Evolutionary conservation across 2,113 vertebrate genomes (phyloP), one percentile per base, ranked within the genome.

Genomic region (Oncorhynchus tshawytscha): DNA sequence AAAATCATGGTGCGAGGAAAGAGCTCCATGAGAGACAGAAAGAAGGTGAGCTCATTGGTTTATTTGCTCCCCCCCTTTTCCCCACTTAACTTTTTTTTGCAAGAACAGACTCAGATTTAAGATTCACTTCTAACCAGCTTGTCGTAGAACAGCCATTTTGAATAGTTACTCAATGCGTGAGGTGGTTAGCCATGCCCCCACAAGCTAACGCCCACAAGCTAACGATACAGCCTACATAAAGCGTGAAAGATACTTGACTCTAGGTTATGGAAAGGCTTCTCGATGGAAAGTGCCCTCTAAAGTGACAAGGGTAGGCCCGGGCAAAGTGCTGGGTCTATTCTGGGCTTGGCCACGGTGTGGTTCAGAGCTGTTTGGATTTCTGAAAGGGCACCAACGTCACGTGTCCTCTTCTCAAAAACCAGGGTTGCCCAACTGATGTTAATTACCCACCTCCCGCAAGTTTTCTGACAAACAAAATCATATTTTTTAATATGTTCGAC

Each of bases 1-100:
- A 95, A 95, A 90, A 95, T 95, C 84, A 95, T 95, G 94, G 94
- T 95, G 80, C 88, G 94, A 88, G 94, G 94, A 69, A 94, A 94
- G 79, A 94, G 94, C 85, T 95, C 94, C 83, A 95, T 95, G 94
- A 91, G 94, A 82, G 94, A 95, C 91, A 93, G 91, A 80, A 95
- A 95, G 88, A 95, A 95, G 94, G 94, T 95, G 88, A 90, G 90
- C 18, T 60, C 49, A 68, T 85, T 68, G 27, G 18, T 29, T 18
- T 20, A 18, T 31, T 9, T 27, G 7, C 31, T 3, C 24, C 34
- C 31, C 18, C 31, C 27, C 12, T 3, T 3, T 3, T 11, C 1
- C 16, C 15, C 34, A 69, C 8, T 4, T 34, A 45, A 6, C 57
- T 20, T 5, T 13, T 62, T 62, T n/a, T 20, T 8, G 9, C 27